Evolutionary conservation across 2,888 invertebrate genomes (phyloP), one percentile per base, ranked within the genome.

Genomic region (Sinodicranocentrus sp.): DNA sequence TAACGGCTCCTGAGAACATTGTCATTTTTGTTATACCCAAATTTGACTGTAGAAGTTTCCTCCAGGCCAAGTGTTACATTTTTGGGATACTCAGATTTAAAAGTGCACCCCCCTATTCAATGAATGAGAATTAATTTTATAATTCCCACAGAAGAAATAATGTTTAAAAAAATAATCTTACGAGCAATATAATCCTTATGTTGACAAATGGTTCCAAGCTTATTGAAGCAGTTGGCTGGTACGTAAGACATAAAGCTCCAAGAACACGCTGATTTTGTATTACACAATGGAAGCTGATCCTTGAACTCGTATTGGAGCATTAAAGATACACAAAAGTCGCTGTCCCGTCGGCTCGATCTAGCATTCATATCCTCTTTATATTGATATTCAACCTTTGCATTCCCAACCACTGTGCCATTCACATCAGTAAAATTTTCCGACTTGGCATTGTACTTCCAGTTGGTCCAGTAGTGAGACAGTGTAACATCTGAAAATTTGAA

Each of bases 201-300:
- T 1, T 28, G 39, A 17, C 65, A 65, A 33, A 65, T 65, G 3
- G 65, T 65, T 1, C 33, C 65, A 1, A 33, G 8, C 17, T 65
- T 23, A 19, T 39, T 65, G 3, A 33, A 33, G 17, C 65, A 65
- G 23, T 65, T 65, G 8, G 65, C 17, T 19, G 65, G 65, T 2
- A 33, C 65, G 19, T 1, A 6, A 5, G 2, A 3, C 17, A 28
- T 13, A 6, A 28, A 28, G 17, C 19, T 28, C 65, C 65, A 65
- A 3, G 1, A 10, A 17, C 65, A 65, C 1, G 26, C 39, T 10
- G 28, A n/a, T 1, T n/a, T 17, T 3, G 1, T 17, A 1, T 3
- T 39, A 1, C n/a, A 15, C n/a, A 33, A 65, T 2, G 65, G 65
- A 2, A 33, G 1, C 39, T 65, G 65, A 2, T 28, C 33, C 39